Percentiles rank a stretch among this genome's conserved stretches.
Evolutionary conservation across 2,113 vertebrate genomes (phyloP).

Genomic region (Periophthalmus modestus): DNA sequence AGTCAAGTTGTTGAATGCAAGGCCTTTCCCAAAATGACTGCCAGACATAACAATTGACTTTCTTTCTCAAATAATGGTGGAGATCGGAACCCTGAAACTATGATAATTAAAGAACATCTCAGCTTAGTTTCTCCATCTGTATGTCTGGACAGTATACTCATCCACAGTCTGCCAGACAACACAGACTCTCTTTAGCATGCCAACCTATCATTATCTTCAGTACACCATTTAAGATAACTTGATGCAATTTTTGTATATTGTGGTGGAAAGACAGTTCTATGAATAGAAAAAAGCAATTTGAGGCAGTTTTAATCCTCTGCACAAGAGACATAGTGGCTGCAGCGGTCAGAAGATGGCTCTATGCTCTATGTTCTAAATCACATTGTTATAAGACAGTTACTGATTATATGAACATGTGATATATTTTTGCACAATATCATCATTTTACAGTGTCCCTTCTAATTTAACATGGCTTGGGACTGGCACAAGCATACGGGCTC

Average conservation of each 20-base stretch:
- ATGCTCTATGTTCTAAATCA: not conserved
- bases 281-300: conserved; percentile 53
- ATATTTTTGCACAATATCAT: not conserved
- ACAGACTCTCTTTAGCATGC: conserved; percentile 48
- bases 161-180: conserved; percentile 60
- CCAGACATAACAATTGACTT: conserved; percentile 46
- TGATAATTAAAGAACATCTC: conserved; percentile 53
- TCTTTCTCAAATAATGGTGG: conserved; percentile 47
- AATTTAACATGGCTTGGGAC: not conserved
- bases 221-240: conserved; percentile 52
- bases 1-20: conserved; percentile 26
- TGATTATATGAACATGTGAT: not conserved
- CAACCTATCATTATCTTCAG: conserved; percentile 61
- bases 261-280: conserved; percentile 48
- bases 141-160: conserved; percentile 43
- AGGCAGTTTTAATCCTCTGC: conserved; percentile 45
- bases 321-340: conserved; percentile 25
- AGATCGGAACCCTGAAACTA: conserved; percentile 44
- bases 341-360: conserved; percentile 23
- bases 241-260: conserved; percentile 51
- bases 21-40: conserved; percentile 39
- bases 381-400: not conserved
- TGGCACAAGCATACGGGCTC: not conserved
- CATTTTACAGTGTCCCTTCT: not conserved
- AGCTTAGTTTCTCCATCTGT: conserved; percentile 38